Conservation (phyloP, 2,797 vertebrate genomes). For the Sebastes hubbsi region DNA sequence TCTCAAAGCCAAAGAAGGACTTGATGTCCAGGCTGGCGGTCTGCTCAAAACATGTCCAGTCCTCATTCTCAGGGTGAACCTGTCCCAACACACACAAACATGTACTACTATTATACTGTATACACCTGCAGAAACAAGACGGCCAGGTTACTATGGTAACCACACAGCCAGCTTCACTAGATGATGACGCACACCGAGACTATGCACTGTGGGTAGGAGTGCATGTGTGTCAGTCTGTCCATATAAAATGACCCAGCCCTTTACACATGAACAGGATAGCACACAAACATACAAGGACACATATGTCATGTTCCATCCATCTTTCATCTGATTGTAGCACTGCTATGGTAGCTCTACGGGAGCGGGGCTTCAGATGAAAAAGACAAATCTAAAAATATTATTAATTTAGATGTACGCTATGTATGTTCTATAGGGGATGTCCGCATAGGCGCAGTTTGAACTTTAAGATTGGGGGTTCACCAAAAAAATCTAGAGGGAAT, state of each 20-base stretch:
- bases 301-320: not conserved
- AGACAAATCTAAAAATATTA: not conserved
- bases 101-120: slow-evolving; percentile 8
- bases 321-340: not conserved
- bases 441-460: too few species aligned
- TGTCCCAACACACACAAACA: slow-evolving; percentile 53
- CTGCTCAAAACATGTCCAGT: slow-evolving; percentile 98
- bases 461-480: too few species aligned
- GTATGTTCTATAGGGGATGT: too few species aligned
- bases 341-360: not conserved
- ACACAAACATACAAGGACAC: not conserved
- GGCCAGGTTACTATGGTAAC: slow-evolving; percentile 57
- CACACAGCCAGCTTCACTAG: slow-evolving; percentile 34
- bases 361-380: not conserved
- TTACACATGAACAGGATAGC: not conserved
- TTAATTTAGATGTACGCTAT: too few species aligned
- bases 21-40: slow-evolving; percentile 97
- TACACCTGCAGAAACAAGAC: slow-evolving; percentile 4
- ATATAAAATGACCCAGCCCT: slow-evolving; percentile 34
- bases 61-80: slow-evolving; percentile 98
- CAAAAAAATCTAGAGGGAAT: too few species aligned
- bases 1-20: slow-evolving; percentile 98
- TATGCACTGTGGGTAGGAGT: slow-evolving; percentile 29
- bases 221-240: slow-evolving; percentile 34
- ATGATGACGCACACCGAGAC: slow-evolving; percentile 40